Evolutionary conservation across 2,113 vertebrate species (phyloP).

Genomic region (Chunga burmeisteri): DNA sequence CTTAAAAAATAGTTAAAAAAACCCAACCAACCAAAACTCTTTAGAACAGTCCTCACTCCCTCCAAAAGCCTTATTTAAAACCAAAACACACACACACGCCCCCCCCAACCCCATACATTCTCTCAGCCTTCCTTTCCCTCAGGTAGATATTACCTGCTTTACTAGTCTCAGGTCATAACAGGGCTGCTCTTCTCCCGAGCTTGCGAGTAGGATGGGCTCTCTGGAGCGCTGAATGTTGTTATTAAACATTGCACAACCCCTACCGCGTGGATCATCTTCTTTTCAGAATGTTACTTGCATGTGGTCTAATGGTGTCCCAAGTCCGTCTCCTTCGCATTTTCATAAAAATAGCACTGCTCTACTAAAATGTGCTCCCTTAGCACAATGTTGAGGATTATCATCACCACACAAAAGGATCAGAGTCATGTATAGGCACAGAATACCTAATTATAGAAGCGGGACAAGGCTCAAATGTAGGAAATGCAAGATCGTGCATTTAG

Average conservation of each 20-base stretch:
- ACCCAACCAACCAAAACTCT: fast-evolving
- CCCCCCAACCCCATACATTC: background rate
- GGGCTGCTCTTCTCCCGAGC: background rate
- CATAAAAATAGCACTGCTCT: background rate
- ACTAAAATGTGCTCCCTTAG: background rate
- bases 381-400: background rate
- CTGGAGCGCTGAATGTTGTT: background rate
- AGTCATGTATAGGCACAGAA: background rate
- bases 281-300: background rate
- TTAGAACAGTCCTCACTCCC: background rate
- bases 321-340: background rate
- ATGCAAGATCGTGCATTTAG: background rate
- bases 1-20: background rate
- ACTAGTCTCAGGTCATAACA: background rate
- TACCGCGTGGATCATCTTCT: background rate
- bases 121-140: background rate
- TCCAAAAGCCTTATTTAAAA: background rate
- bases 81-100: background rate
- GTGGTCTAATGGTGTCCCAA: background rate
- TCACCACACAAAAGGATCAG: background rate
- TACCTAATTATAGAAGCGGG: background rate
- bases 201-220: background rate
- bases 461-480: background rate
- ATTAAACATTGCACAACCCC: background rate
- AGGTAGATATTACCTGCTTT: background rate